Evolutionary conservation across 1,140 invertebrate genomes (phyloP), one percentile per base, ranked within the genome.

Genomic region (Papilio polyxenes): DNA sequence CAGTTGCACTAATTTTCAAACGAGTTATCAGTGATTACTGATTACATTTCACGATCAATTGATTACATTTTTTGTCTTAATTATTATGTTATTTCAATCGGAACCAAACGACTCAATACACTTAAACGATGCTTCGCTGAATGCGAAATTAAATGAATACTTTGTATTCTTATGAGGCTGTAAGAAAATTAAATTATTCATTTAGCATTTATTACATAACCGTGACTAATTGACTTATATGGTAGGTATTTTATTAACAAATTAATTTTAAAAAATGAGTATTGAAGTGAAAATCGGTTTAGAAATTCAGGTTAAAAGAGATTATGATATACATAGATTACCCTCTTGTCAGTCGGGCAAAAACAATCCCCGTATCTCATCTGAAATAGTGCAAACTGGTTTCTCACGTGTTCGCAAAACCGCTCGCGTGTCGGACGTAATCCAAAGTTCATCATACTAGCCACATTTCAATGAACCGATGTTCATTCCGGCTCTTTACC

Each of bases 381-480:
- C 83, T 87, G 83, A 85, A 85, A 86, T 85, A 81, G 83, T 77
- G 72, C 83, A 82, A 90, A 91, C 89, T 87, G 82, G 90, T 92
- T 89, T 84, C 83, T 88, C 84, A 86, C 82, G 86, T 87, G 88
- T 85, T 81, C 81, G 82, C 81, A 82, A 81, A 74, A 83, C 81
- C 82, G 85, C 82, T 91, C 85, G 89, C 89, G 89, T 92, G 90
- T 85, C 81, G 74, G 81, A 83, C 79, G 85, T 86, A 84, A 87
- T 85, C 85, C 83, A 76, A 87, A 85, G 89, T 91, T 91, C 90
- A 91, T 91, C 90, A 92, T 90, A 90, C 90, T 84, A 85, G 82
- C 86, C 72, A 84, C 86, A 90, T 90, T 92, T 90, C 89, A 92
- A 92, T 92, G 90, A 92, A 92, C 89, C 87, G 87, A 84, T 80